These are phyloP conservation scores for Polyploca ridens DNA, from an alignment of 2,888 invertebrate genomes.

Conservation along the genomic window DNA sequence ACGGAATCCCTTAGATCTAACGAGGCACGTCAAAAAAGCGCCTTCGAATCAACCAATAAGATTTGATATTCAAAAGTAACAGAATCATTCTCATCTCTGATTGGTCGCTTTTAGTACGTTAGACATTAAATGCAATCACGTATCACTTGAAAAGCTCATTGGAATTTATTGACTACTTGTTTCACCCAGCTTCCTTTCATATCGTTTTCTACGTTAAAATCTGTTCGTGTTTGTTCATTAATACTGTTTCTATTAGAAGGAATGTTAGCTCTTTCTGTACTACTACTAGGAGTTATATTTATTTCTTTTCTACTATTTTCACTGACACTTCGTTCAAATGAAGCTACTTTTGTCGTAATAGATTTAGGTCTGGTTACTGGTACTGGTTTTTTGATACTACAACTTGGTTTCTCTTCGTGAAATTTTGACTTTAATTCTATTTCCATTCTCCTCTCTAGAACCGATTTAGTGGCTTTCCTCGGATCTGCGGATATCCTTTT, in stretches of 20 bases:
- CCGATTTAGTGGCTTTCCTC: slow-evolving; percentile 71
- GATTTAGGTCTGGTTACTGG: slow-evolving; percentile 66
- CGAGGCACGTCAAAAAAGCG: slow-evolving; percentile 4
- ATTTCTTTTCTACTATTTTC: slow-evolving; percentile 47
- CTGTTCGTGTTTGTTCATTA: slow-evolving; percentile 42
- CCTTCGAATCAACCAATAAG: slow-evolving; percentile 4
- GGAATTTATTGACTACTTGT: slow-evolving; percentile 89
- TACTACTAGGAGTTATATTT: slow-evolving; percentile 43
- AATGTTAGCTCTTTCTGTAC: slow-evolving; percentile 47
- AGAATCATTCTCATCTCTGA: not conserved
- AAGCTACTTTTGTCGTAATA: slow-evolving; percentile 70
- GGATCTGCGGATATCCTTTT: slow-evolving; percentile 60
- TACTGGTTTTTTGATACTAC: slow-evolving; percentile 55
- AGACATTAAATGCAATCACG: slow-evolving; percentile 67
- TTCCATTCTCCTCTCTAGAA: slow-evolving; percentile 76
- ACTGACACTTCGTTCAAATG: slow-evolving; percentile 64
- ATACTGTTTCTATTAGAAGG: slow-evolving; percentile 49
- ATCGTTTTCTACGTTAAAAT: slow-evolving; percentile 46
- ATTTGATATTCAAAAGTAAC: slow-evolving; percentile 8
- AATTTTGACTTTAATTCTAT: slow-evolving; percentile 72
- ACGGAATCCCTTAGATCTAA: slow-evolving; percentile 50
- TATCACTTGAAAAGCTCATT: slow-evolving; percentile 68
- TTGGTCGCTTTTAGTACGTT: not conserved
- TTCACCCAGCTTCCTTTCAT: slow-evolving; percentile 88
- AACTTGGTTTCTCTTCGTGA: slow-evolving; percentile 50